Percentiles rank a stretch among this genome's conserved stretches.
phyloP scores from a whole-genome alignment of 2,113 vertebrate species.

The Microcebus jonahi region DNA sequence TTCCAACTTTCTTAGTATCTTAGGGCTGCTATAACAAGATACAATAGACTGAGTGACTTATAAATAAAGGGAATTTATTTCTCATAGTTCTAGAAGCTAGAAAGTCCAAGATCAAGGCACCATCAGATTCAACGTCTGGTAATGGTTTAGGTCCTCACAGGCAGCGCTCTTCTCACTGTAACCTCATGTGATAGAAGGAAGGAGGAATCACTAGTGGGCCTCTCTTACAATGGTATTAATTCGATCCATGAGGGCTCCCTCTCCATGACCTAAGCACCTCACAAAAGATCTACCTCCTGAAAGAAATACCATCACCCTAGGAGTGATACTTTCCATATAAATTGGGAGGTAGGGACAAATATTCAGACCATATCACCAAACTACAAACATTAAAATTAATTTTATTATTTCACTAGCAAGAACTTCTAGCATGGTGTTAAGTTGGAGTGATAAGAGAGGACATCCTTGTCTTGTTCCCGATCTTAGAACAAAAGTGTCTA shows the following conservation, averaged over 20 bases:
- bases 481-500: neutral
- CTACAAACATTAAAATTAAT: neutral
- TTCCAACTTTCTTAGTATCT: neutral
- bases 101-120: neutral
- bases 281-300: neutral
- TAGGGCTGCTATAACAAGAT: too few relatives aligned
- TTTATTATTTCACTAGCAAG: neutral
- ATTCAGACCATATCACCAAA: neutral
- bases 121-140: neutral
- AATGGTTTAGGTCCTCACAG: neutral
- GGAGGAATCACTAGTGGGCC: neutral
- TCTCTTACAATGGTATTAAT: neutral
- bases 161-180: neutral
- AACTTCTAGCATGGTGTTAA: neutral
- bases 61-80: too few relatives aligned
- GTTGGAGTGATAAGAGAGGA: neutral
- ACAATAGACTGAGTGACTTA: too few relatives aligned
- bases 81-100: neutral
- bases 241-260: neutral
- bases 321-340: neutral
- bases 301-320: neutral
- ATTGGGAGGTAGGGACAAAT: neutral
- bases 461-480: neutral
- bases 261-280: neutral
- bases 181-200: neutral